Evolutionary conservation across 2,797 vertebrate species (phyloP).

Genomic region (Phataginus tetradactyla): DNA sequence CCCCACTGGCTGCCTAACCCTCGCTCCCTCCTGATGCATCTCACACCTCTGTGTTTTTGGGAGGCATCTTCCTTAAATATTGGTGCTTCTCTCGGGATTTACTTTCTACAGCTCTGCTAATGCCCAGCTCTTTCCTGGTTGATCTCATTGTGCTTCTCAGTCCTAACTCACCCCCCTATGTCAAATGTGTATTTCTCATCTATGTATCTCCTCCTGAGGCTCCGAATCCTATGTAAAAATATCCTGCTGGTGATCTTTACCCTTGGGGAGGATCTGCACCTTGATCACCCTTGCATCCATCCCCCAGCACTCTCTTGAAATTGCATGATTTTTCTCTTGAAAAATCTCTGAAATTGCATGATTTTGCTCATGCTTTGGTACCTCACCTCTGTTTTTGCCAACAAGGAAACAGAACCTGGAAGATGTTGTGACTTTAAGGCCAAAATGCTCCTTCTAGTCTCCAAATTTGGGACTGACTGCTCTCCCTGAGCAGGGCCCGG

Average conservation of each 20-base stretch:
- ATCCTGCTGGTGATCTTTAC: not conserved
- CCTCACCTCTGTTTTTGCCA: conserved; percentile 38
- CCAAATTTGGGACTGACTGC: conserved; percentile 6
- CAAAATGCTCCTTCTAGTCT: conserved; percentile 57
- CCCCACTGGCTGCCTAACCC: not conserved
- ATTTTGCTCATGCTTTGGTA: not conserved
- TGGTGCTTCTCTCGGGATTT: not conserved
- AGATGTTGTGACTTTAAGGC: conserved; percentile 65
- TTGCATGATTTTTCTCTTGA: not conserved
- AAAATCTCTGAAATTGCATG: not conserved
- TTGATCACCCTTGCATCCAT: not conserved
- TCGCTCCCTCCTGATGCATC: not conserved
- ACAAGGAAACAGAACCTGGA: conserved; percentile 43
- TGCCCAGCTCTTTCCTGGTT: not conserved
- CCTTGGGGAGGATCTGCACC: not conserved
- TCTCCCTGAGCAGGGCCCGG: not conserved
- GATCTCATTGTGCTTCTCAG: not conserved
- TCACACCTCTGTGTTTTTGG: not conserved
- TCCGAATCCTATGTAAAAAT: not conserved
- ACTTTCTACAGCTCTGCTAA: not conserved
- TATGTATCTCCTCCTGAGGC: not conserved
- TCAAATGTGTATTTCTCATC: not conserved
- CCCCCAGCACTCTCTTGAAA: not conserved
- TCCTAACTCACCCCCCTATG: not conserved
- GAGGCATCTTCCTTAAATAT: not conserved